These are phyloP conservation scores for Indicator indicator DNA, from an alignment of 2,113 vertebrate species.

Conservation along the genomic window DNA sequence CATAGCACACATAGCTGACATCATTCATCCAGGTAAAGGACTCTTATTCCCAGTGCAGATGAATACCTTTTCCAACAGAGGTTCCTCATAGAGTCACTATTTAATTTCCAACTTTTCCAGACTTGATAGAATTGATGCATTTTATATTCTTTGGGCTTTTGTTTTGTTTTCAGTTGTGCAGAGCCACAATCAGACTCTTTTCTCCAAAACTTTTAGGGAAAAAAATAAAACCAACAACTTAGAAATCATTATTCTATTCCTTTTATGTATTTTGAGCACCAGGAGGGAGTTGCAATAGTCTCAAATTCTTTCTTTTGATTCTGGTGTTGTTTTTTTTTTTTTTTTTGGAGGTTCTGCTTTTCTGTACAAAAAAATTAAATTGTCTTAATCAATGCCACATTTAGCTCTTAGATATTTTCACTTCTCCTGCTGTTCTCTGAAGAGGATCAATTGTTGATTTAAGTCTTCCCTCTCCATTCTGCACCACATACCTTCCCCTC, in stretches of 20 bases:
- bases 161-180: background rate
- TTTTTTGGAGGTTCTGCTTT: background rate
- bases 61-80: background rate
- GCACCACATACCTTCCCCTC: background rate
- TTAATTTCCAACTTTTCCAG: background rate
- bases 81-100: background rate
- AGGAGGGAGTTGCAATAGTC: background rate
- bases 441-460: conserved; percentile 2
- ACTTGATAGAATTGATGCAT: background rate
- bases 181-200: background rate
- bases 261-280: background rate
- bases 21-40: background rate
- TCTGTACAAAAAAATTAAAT: background rate
- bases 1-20: background rate
- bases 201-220: background rate
- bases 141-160: background rate
- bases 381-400: conserved; percentile 17
- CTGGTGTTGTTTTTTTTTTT: background rate
- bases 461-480: background rate
- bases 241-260: background rate
- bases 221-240: background rate
- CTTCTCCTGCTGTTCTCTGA: background rate
- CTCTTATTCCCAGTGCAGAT: background rate
- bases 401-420: background rate
- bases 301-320: background rate